Percentiles rank a stretch among this genome's conserved stretches.
Evolutionary conservation across 2,888 invertebrate species (phyloP).

Genomic region (Pyrrhia umbra): DNA sequence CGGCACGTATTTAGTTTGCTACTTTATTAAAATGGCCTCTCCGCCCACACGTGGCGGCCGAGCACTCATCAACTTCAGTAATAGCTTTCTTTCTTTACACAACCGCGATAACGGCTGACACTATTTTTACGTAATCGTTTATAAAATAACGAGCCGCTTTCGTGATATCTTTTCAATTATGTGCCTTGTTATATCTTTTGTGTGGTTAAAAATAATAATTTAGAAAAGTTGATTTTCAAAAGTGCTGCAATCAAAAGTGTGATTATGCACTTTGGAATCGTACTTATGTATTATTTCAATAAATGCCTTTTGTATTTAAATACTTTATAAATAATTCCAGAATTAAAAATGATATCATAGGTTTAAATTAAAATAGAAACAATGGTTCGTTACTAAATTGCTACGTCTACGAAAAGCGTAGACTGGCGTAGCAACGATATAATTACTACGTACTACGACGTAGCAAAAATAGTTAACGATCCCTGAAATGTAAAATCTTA

Average conservation of each 20-base stretch:
- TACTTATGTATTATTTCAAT: too few species aligned
- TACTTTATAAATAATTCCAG: too few species aligned
- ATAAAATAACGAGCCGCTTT: slow-evolving; percentile 30
- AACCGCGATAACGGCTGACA: slow-evolving; percentile 38
- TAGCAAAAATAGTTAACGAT: slow-evolving; percentile 33
- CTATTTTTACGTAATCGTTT: slow-evolving; percentile 37
- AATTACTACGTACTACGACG: slow-evolving; percentile 41
- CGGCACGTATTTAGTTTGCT: slow-evolving; percentile 30
- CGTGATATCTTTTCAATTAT: slow-evolving; percentile 32
- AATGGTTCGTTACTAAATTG: too few species aligned
- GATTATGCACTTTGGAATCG: too few species aligned
- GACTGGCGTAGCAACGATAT: slow-evolving; percentile 33
- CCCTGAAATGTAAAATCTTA: background rate
- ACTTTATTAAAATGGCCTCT: slow-evolving; percentile 38
- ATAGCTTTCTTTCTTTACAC: slow-evolving; percentile 55
- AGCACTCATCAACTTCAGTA: slow-evolving; percentile 45
- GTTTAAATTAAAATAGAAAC: too few species aligned
- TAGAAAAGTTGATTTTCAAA: background rate
- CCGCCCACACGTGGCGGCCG: slow-evolving; percentile 26
- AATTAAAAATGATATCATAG: too few species aligned
- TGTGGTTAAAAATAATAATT: background rate
- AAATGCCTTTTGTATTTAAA: too few species aligned
- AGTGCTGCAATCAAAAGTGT: background rate
- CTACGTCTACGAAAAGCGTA: slow-evolving; percentile 34
- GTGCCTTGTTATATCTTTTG: slow-evolving; percentile 1